Conservation (phyloP, 2,797 vertebrate species). For the Paramormyrops hopkinsi region DNA sequence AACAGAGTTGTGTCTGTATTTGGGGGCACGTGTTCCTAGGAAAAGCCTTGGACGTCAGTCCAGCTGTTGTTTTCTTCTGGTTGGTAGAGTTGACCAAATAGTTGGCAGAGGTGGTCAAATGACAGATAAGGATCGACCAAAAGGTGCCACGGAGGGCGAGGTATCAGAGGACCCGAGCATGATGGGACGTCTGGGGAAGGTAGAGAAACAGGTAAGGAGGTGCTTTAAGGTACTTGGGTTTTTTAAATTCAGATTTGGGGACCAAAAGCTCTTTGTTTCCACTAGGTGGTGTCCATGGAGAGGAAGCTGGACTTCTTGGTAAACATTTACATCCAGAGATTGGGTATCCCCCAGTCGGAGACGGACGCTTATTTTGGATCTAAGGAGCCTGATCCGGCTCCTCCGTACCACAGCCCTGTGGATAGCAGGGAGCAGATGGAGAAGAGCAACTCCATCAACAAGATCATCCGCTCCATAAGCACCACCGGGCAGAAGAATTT, state of each 20-base stretch:
- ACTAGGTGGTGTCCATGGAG: slow-evolving; percentile 92
- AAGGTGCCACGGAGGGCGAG: slow-evolving; percentile 75
- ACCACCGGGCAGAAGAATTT: slow-evolving; percentile 76
- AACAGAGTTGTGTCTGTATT: not conserved
- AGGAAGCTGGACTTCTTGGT: slow-evolving; percentile 96
- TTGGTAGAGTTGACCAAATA: slow-evolving; percentile 91
- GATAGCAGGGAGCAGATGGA: slow-evolving; percentile 73
- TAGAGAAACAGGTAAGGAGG: slow-evolving; percentile 86
- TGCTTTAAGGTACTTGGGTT: not conserved
- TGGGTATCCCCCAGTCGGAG: slow-evolving; percentile 90
- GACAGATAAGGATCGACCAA: slow-evolving; percentile 87
- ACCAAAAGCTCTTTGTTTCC: not conserved
- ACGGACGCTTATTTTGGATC: slow-evolving; percentile 90
- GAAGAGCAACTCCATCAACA: slow-evolving; percentile 79
- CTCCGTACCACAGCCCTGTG: slow-evolving; percentile 91
- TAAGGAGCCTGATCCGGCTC: slow-evolving; percentile 89
- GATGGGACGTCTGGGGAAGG: slow-evolving; percentile 95
- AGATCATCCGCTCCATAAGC: slow-evolving; percentile 83
- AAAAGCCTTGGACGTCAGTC: not conserved
- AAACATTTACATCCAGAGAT: slow-evolving; percentile 89
- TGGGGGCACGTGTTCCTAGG: not conserved
- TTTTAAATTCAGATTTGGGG: not conserved
- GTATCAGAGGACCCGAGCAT: slow-evolving; percentile 89
- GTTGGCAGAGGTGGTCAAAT: slow-evolving; percentile 87
- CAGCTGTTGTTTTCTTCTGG: slow-evolving; percentile 28